These are phyloP conservation scores for Lutjanus erythropterus DNA, from an alignment of 2,113 vertebrate genomes.

Conservation along the genomic window DNA sequence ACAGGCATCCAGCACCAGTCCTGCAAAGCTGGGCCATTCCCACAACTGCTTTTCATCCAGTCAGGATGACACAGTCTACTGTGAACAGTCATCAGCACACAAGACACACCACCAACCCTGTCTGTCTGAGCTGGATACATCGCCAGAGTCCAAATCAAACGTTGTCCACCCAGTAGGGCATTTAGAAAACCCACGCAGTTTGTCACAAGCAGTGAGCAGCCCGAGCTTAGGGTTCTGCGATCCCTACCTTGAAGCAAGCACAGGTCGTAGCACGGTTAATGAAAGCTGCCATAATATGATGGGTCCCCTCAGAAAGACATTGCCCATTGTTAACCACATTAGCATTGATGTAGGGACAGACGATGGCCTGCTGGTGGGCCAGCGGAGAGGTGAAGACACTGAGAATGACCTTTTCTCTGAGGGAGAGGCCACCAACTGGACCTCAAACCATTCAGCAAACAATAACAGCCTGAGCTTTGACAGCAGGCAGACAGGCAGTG, in stretches of 20 bases:
- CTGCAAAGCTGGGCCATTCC: constrained; percentile 56
- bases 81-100: constrained; percentile 66
- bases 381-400: constrained; percentile 51
- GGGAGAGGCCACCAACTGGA: constrained; percentile 86
- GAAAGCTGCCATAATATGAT: constrained; percentile 75
- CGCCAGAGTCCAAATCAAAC: constrained; percentile 61
- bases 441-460: constrained; percentile 91
- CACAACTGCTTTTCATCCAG: constrained; percentile 68
- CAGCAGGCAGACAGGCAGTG: constrained; percentile 70
- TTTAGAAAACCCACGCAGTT: constrained; percentile 82
- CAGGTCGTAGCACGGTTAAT: constrained; percentile 18
- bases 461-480: constrained; percentile 88
- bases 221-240: constrained; percentile 83
- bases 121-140: constrained; percentile 69
- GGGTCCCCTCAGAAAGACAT: constrained; percentile 76
- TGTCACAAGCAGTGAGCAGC: constrained; percentile 81
- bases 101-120: constrained; percentile 57
- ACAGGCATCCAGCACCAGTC: constrained; percentile 53
- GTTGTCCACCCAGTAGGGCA: constrained; percentile 63
- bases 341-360: constrained; percentile 76
- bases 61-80: constrained; percentile 56
- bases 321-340: constrained; percentile 77
- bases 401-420: constrained; percentile 73
- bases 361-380: constrained; percentile 71
- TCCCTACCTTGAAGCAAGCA: constrained; percentile 80